These are phyloP conservation scores for Diadophis punctatus DNA, from an alignment of 2,113 vertebrate species.

Conservation along the genomic window DNA sequence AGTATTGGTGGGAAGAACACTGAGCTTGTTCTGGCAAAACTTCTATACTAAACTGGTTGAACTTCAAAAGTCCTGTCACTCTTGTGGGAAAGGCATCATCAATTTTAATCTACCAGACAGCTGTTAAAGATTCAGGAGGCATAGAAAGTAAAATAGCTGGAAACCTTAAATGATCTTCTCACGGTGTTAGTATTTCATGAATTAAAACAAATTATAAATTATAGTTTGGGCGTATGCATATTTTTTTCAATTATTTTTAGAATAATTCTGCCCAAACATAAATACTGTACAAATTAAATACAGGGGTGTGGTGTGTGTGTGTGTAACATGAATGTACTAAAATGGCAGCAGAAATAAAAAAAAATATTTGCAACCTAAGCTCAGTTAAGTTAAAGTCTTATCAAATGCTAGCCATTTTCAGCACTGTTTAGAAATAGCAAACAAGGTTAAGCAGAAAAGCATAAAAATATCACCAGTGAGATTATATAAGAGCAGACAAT, in stretches of 20 bases:
- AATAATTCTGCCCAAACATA: neutral
- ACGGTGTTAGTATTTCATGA: neutral
- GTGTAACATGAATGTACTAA: conserved; percentile 3
- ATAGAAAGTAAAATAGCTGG: neutral
- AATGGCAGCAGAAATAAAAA: neutral
- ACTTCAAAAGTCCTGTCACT: neutral
- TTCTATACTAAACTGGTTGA: neutral
- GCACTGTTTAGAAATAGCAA: neutral
- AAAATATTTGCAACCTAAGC: neutral
- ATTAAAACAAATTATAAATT: conserved; percentile 10
- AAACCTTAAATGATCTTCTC: neutral
- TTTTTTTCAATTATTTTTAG: neutral
- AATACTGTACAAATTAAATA: neutral
- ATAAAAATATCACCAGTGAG: conserved; percentile 53
- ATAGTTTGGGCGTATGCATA: neutral
- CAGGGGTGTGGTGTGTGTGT: too few relatives aligned
- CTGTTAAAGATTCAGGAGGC: neutral
- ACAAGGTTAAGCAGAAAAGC: conserved; percentile 7
- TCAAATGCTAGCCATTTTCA: conserved; percentile 26
- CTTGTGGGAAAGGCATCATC: neutral
- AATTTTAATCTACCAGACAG: neutral
- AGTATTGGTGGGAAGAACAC: neutral
- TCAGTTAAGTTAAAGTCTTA: conserved; percentile 27
- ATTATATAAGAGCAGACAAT: conserved; percentile 60
- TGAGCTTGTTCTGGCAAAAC: neutral